Conservation (phyloP, 2,888 invertebrate genomes). For the Clitarchus hookeri region DNA sequence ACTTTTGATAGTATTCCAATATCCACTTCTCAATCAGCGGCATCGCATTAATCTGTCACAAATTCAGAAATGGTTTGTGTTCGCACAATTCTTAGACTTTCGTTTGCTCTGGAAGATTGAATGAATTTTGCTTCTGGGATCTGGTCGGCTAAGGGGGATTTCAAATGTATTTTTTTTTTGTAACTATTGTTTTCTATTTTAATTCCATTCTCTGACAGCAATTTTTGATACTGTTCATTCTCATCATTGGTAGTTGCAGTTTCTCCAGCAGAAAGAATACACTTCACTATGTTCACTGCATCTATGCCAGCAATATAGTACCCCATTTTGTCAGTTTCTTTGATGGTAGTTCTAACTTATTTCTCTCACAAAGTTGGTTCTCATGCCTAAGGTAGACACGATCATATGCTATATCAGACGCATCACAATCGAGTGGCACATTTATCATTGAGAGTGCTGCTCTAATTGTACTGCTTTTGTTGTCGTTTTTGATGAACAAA, state of each 20-base stretch:
- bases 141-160: not conserved
- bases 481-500: not conserved
- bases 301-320: not conserved
- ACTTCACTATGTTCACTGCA: not conserved
- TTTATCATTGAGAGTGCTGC: not conserved
- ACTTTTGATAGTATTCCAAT: no score
- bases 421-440: not conserved
- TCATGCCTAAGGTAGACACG: not conserved
- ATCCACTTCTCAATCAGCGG: no score
- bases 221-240: constrained; percentile 10
- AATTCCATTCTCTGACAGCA: not conserved
- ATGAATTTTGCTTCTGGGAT: not conserved
- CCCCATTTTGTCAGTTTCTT: not conserved
- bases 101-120: no score
- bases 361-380: not conserved
- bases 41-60: no score
- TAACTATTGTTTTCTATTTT: not conserved
- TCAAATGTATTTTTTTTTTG: constrained; percentile 19
- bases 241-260: not conserved
- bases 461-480: not conserved
- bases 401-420: not conserved
- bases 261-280: not conserved
- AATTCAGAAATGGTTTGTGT: no score
- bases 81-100: no score
- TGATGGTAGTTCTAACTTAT: not conserved